These are phyloP conservation scores for Malurus alboscapulatus DNA, from an alignment of 2,113 vertebrate genomes.

Conservation along the genomic window DNA sequence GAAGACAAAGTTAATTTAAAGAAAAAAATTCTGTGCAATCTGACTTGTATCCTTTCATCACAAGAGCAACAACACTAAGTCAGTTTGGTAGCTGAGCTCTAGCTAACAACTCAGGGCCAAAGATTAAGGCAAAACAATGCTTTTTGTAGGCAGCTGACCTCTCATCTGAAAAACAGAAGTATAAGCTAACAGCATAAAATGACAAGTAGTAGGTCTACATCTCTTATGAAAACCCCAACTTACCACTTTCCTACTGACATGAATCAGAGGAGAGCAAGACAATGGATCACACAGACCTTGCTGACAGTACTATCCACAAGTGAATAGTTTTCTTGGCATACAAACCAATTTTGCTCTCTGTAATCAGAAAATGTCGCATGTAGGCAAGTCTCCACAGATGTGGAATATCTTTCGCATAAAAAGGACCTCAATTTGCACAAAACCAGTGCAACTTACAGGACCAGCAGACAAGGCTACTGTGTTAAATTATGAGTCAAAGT, in stretches of 20 bases:
- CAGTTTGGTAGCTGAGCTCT: constrained; percentile 68
- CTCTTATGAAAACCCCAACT: not conserved
- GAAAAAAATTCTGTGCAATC: constrained; percentile 43
- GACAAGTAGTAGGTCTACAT: not conserved
- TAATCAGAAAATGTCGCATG: not conserved
- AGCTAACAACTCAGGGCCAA: constrained; percentile 49
- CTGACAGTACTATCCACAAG: not conserved
- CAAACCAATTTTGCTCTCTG: not conserved
- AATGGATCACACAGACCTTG: not conserved
- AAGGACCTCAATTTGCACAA: not conserved
- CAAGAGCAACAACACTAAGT: constrained; percentile 41
- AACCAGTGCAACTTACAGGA: not conserved
- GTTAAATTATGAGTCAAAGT: not conserved
- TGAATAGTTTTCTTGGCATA: not conserved
- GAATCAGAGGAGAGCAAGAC: not conserved
- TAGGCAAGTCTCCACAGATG: not conserved
- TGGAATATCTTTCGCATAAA: not conserved
- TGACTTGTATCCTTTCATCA: constrained; percentile 22
- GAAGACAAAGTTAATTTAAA: constrained; percentile 32
- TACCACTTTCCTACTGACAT: not conserved
- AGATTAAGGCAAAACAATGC: constrained; percentile 53
- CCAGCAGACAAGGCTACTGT: not conserved
- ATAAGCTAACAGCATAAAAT: not conserved
- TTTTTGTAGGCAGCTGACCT: not conserved
- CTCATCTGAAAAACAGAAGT: constrained; percentile 55